Conservation (phyloP, 2,888 invertebrate genomes). For the Drosophila conformis region DNA sequence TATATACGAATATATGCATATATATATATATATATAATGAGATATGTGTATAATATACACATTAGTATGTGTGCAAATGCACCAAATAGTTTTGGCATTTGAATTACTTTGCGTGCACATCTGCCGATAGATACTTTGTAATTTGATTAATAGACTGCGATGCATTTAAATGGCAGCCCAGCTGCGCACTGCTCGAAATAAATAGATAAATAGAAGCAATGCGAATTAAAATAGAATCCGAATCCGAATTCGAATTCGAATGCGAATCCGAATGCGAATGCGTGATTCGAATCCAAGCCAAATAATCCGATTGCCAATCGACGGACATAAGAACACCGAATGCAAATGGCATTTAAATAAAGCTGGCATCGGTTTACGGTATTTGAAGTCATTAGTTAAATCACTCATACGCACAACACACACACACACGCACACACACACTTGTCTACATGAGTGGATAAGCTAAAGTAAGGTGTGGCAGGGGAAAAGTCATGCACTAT, state of each 20-base stretch:
- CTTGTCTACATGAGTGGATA: background rate
- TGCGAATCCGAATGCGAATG: conserved; percentile 22
- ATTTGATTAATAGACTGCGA: conserved; percentile 57
- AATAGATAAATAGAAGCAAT: conserved; percentile 22
- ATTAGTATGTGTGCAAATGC: conserved; percentile 22
- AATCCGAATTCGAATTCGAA: too few species aligned
- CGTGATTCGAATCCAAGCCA: conserved; percentile 18
- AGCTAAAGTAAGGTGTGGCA: background rate
- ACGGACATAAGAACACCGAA: conserved; percentile 40
- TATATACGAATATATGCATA: background rate
- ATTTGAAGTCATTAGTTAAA: conserved; percentile 3
- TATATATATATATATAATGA: background rate
- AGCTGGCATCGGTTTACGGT: background rate
- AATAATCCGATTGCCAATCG: conserved; percentile 45
- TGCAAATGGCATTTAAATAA: conserved; percentile 33
- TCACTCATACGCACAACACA: conserved; percentile 1
- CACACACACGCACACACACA: background rate
- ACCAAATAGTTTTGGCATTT: conserved; percentile 69
- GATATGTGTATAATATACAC: background rate
- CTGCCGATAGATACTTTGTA: conserved; percentile 57
- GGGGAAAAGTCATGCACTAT: background rate
- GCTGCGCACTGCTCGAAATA: conserved; percentile 42
- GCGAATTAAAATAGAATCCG: conserved; percentile 46
- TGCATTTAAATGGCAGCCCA: conserved; percentile 48
- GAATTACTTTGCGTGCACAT: conserved; percentile 62